These are phyloP conservation scores for Drosophila meridiana DNA, from an alignment of 2,888 invertebrate genomes.

Conservation along the genomic window DNA sequence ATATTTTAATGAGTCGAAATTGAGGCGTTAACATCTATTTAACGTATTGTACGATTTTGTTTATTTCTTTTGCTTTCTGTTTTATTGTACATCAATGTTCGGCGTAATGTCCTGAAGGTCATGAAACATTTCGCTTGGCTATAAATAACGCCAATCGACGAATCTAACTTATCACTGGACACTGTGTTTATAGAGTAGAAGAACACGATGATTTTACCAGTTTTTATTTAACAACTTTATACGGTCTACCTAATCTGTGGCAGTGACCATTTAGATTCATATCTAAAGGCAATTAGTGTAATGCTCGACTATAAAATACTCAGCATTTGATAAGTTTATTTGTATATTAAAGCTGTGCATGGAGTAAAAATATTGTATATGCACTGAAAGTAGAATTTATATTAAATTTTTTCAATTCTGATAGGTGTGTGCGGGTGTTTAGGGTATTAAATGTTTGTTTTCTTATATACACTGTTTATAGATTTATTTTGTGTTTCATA, in stretches of 20 bases:
- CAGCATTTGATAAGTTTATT: neutral
- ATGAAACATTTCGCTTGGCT: conserved; percentile 20
- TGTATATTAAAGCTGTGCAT: too few species aligned
- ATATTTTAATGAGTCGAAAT: conserved; percentile 28
- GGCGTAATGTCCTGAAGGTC: conserved; percentile 23
- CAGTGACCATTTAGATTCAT: conserved; percentile 18
- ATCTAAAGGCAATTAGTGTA: neutral
- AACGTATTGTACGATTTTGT: conserved; percentile 26
- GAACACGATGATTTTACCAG: neutral
- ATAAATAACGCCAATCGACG: conserved; percentile 14
- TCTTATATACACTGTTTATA: neutral
- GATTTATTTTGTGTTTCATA: neutral
- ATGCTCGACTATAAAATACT: neutral
- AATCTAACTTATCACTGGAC: neutral
- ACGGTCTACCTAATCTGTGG: conserved; percentile 10
- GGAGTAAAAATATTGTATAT: too few species aligned
- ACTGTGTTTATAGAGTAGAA: neutral
- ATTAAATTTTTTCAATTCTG: too few species aligned
- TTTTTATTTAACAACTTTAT: conserved; percentile 5
- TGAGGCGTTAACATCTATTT: conserved; percentile 45
- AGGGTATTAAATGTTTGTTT: too few species aligned
- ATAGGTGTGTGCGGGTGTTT: too few species aligned
- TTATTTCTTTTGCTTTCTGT: conserved; percentile 14
- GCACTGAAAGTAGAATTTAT: too few species aligned
- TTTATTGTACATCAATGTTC: conserved; percentile 7